Base-by-base conservation (phyloP, 2,797 vertebrate species). In the Ctenopoma kingsleyae region DNA sequence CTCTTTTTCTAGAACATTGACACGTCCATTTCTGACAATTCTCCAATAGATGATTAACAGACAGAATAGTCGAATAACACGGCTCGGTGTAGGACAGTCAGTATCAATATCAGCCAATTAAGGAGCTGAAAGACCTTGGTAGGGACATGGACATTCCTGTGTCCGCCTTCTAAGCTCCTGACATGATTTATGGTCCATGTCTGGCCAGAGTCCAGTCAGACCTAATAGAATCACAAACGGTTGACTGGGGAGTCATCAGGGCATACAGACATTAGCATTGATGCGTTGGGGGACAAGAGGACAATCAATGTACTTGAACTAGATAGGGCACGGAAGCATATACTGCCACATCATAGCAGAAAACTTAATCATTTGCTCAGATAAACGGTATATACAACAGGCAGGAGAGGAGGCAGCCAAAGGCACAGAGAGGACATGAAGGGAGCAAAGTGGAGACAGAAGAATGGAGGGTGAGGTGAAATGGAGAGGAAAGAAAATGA, bases 121-220 rank as follows among this genome's bases (percentile, higher is more conserved):
- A 53, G 40, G n/a, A 76, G 53, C 50, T 44, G 49, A 67, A 54
- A 51, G 74, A 78, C 72, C 27, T 84, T 72, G 76, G 19, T 62
- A 38, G 17, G 49, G 77, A 78, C 61, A 48, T 35, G 23, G 12
- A 59, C 70, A 74, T 70, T 71, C 41, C 62, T 49, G 40, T 23
- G 65, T 76, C 60, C 58, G 72, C 48, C 78, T 66, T 72, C 32
- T 40, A 25, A 76, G 49, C 71, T 51, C 56, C 32, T 74, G 82
- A 91, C 89, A 68, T 87, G 85, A 89, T 89, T 91, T 83, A 86
- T 65, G 25, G 66, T 46, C 47, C 55, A 35, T 10, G 64, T 82
- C 76, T 85, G 78, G 75, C 55, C 41, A 20, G 20, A 65, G 68
- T 87, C 83, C 80, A 87, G 70, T 78, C 80, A 76, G 63, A 82